Conservation (phyloP, 2,888 invertebrate genomes). For the Serripes groenlandicus region DNA sequence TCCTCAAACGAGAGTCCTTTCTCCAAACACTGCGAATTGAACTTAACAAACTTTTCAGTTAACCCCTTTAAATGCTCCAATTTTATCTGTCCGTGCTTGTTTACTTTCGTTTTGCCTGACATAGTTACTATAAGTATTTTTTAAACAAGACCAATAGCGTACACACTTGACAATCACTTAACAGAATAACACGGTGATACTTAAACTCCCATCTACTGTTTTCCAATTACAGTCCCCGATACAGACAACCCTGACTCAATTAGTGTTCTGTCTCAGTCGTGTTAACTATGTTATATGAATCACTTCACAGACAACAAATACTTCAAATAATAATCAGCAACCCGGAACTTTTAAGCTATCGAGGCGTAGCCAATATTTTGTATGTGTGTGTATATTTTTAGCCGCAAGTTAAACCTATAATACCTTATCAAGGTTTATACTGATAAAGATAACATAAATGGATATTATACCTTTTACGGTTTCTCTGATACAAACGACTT, state of each 20-base stretch:
- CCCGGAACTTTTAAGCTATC: conserved; percentile 14
- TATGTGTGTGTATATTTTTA: conserved; percentile 1
- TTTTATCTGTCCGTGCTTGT: conserved; percentile 9
- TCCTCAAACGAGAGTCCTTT: conserved; percentile 13
- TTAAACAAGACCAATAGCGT: too few relatives aligned
- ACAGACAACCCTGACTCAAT: not conserved
- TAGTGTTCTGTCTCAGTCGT: not conserved
- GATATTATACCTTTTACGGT: too few relatives aligned
- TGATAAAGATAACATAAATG: too few relatives aligned
- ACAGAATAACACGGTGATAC: not conserved
- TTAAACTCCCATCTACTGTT: not conserved
- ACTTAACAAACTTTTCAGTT: not conserved
- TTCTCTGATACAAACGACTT: too few relatives aligned
- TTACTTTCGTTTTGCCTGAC: conserved; percentile 18
- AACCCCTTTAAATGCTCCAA: conserved; percentile 1
- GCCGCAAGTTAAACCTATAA: not conserved
- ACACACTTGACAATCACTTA: not conserved
- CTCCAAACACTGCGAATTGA: conserved; percentile 1
- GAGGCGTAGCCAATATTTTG: not conserved
- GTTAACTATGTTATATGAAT: not conserved
- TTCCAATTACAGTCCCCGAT: not conserved
- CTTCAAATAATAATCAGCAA: conserved; percentile 3
- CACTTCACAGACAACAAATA: not conserved
- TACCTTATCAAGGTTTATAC: not conserved
- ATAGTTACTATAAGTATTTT: too few relatives aligned